phyloP scores from a whole-genome alignment of 2,888 invertebrate genomes.

The Tipula unca region DNA sequence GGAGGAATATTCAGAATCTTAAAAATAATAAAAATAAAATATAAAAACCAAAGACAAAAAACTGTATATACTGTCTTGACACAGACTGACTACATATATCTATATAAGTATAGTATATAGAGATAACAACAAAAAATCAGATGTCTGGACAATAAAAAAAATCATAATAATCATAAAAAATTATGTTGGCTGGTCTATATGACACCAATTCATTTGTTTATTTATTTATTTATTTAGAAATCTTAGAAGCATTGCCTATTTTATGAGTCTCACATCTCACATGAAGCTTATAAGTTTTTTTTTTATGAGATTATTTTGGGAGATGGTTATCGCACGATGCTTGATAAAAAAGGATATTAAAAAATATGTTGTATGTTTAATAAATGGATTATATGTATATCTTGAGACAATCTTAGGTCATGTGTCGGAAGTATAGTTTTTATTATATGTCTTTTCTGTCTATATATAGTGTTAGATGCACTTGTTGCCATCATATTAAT shows the following conservation, averaged over 20 bases:
- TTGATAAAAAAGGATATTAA: slow-evolving; percentile 14
- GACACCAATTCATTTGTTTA: not conserved
- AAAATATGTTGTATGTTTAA: not conserved
- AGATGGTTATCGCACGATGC: not conserved
- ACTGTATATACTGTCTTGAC: not conserved
- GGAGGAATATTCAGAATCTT: not conserved
- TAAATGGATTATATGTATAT: not conserved
- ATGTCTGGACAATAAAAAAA: not conserved
- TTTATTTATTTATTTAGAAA: not conserved
- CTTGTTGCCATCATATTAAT: not conserved
- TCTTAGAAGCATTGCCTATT: not conserved
- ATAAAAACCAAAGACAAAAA: not conserved
- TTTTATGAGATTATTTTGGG: not conserved
- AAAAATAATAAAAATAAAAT: not conserved
- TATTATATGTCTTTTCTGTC: not conserved
- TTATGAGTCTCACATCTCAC: not conserved
- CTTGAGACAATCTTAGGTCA: not conserved
- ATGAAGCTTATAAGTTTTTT: not conserved
- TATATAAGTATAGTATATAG: not conserved
- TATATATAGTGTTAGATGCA: not conserved
- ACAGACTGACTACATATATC: not conserved
- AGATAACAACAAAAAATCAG: not conserved
- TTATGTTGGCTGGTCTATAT: slow-evolving; percentile 14
- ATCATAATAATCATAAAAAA: slow-evolving; percentile 8
- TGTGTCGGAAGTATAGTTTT: not conserved